These are phyloP conservation scores for Crotalus viridis DNA, from an alignment of 2,113 vertebrate genomes.

Conservation along the genomic window DNA sequence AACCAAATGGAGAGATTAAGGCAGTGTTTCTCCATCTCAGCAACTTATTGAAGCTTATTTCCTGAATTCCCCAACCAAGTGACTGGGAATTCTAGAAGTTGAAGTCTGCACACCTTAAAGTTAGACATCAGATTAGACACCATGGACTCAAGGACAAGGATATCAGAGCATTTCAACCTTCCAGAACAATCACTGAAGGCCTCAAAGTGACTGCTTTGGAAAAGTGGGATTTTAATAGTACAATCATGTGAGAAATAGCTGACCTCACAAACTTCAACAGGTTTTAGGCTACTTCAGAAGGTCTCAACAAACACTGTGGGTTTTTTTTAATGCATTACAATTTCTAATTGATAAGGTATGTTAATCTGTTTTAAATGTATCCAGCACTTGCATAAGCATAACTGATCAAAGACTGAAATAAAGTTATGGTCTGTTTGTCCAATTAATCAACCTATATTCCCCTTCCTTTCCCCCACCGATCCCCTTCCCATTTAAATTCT, in stretches of 20 bases:
- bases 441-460: not conserved
- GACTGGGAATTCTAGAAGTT: not conserved
- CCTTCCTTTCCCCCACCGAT: not conserved
- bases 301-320: not conserved
- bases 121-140: not conserved
- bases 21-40: not conserved
- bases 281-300: not conserved
- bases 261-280: not conserved
- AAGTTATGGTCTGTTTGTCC: too few relatives aligned
- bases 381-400: too few relatives aligned
- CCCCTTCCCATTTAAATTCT: not conserved
- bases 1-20: not conserved
- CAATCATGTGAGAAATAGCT: not conserved
- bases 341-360: not conserved
- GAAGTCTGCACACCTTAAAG: not conserved
- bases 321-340: not conserved
- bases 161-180: not conserved
- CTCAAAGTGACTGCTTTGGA: too few relatives aligned
- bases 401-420: too few relatives aligned
- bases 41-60: not conserved
- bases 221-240: not conserved
- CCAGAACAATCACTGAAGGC: too few relatives aligned
- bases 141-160: not conserved
- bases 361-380: too few relatives aligned
- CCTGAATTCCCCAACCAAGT: not conserved